Evolutionary conservation across 2,113 vertebrate genomes (phyloP).

Genomic region (Grallaria varia): DNA sequence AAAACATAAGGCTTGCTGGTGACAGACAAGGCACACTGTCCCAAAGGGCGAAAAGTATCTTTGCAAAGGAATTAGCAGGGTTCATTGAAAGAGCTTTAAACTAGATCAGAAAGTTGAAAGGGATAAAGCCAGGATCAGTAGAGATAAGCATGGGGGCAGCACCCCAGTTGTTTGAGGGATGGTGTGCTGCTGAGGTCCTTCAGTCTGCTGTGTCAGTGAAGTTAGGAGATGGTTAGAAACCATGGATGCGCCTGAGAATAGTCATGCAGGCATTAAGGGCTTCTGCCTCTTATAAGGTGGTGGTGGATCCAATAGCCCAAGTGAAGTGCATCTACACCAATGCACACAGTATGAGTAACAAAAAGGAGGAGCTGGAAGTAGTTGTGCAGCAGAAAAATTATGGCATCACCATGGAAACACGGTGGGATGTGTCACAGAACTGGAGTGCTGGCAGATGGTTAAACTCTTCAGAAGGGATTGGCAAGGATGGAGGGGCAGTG

Average conservation of each 20-base stretch:
- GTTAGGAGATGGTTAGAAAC: neutral
- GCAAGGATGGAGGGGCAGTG: neutral
- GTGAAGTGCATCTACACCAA: neutral
- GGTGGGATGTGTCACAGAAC: neutral
- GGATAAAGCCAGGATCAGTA: neutral
- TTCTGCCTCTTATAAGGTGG: neutral
- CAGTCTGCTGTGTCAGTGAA: neutral
- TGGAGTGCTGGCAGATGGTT: neutral
- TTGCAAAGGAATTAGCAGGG: neutral
- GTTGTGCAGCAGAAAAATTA: fast-evolving
- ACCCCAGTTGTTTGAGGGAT: neutral
- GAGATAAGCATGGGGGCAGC: neutral
- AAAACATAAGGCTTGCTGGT: too few relatives aligned
- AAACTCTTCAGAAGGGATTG: neutral
- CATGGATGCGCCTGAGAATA: neutral
- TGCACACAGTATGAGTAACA: neutral
- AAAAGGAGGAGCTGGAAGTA: neutral
- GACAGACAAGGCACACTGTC: neutral
- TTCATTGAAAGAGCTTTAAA: neutral
- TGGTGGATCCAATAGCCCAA: too few relatives aligned
- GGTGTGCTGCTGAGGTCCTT: neutral
- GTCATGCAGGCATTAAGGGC: neutral
- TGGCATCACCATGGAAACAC: fast-evolving
- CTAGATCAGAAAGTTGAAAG: neutral
- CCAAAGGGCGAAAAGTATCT: neutral